A percentile compares a stretch with the other conserved stretches of the same genome.
Conservation (phyloP, 1,140 invertebrate species). For the Drosophila triauraria region DNA sequence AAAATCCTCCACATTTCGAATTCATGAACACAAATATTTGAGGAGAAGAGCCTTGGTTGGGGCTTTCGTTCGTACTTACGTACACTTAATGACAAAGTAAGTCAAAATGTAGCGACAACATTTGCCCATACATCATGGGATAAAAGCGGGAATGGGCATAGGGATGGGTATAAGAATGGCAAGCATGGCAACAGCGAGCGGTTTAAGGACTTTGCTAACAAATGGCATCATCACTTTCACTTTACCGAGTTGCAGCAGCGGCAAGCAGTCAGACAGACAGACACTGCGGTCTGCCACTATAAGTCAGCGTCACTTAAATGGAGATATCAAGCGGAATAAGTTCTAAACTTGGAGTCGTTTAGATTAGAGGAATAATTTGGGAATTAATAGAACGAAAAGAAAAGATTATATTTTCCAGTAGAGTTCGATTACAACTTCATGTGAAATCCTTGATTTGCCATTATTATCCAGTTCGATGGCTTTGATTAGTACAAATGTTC, state of each 20-base stretch:
- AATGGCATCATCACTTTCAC: slow-evolving; percentile 72
- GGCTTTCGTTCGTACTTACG: background rate
- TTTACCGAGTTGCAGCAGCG: slow-evolving; percentile 30
- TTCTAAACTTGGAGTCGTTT: background rate
- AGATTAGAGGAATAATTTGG: background rate
- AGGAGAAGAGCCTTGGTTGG: slow-evolving; percentile 2
- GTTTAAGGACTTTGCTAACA: slow-evolving; percentile 67
- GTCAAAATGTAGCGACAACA: slow-evolving; percentile 61
- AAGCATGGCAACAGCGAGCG: slow-evolving; percentile 20
- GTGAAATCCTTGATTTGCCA: background rate
- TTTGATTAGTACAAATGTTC: too few relatives aligned
- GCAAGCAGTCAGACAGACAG: background rate
- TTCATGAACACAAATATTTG: slow-evolving; percentile 56
- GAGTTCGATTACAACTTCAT: too few relatives aligned
- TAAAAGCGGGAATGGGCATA: background rate
- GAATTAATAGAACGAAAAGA: too few relatives aligned
- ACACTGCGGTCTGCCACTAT: slow-evolving; percentile 35
- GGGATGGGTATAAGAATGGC: background rate
- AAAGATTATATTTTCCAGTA: too few relatives aligned
- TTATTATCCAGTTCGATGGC: too few relatives aligned
- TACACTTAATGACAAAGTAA: slow-evolving; percentile 51
- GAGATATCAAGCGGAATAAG: slow-evolving; percentile 5
- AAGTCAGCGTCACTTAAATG: slow-evolving; percentile 9
- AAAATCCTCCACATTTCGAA: slow-evolving; percentile 46
- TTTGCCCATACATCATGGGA: slow-evolving; percentile 49